Percentiles rank a stretch among this genome's conserved stretches.
phyloP scores from a whole-genome alignment of 2,113 vertebrate genomes.

The Piliocolobus tephrosceles region DNA sequence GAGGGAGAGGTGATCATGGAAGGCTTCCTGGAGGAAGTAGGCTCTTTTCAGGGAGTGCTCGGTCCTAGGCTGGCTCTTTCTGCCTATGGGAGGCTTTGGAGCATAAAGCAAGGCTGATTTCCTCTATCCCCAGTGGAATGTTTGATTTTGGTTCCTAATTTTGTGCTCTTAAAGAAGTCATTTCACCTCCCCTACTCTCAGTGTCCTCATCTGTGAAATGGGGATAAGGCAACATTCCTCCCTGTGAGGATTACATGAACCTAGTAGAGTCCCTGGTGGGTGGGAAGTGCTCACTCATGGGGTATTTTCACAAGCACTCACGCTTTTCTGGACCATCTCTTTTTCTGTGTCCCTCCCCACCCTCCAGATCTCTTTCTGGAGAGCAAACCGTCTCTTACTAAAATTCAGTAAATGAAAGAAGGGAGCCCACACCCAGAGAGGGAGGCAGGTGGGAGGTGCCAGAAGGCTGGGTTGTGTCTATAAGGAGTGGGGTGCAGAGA shows the following conservation, averaged over 20 bases:
- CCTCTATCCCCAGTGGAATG: neutral
- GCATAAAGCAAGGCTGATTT: neutral
- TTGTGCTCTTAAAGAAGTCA: neutral
- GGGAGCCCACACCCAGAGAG: neutral
- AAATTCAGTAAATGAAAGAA: no score
- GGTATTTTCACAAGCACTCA: neutral
- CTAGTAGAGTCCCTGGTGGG: no score
- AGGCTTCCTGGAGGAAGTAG: neutral
- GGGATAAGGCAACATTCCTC: accelerated
- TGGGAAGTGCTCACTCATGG: accelerated
- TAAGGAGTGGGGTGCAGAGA: neutral
- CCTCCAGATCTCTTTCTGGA: neutral
- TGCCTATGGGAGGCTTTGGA: neutral
- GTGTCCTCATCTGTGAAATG: neutral
- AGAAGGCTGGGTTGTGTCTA: accelerated
- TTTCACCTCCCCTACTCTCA: neutral
- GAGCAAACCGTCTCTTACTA: no score
- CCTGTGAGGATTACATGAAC: neutral
- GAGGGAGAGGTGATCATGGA: neutral
- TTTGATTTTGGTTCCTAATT: neutral
- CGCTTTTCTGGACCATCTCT: neutral
- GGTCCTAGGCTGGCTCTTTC: neutral
- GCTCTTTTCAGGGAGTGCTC: neutral
- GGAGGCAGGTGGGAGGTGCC: neutral
- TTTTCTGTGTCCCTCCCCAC: neutral